Evolutionary conservation across 2,113 vertebrate genomes (phyloP).

Genomic region (Cercocebus atys): DNA sequence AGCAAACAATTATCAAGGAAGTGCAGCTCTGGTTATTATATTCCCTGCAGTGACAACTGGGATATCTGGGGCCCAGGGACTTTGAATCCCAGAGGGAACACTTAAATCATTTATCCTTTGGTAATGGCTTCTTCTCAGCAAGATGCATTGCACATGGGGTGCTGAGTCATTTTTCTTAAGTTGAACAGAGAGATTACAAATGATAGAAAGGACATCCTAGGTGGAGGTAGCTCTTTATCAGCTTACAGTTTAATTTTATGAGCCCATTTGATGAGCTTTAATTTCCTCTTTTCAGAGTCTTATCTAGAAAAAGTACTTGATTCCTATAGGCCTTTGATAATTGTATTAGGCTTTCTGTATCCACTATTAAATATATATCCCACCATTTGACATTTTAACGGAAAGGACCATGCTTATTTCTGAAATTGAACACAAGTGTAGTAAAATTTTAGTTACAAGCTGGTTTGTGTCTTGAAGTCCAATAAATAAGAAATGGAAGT

Average conservation of each 20-base stretch:
- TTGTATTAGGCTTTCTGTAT: neutral
- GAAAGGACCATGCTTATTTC: slow-evolving; percentile 48
- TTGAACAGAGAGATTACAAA: slow-evolving; percentile 23
- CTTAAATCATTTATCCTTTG: neutral
- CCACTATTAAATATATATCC: slow-evolving; percentile 7
- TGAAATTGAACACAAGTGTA: slow-evolving; percentile 65
- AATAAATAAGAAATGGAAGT: slow-evolving; percentile 18
- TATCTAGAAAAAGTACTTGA: slow-evolving; percentile 39
- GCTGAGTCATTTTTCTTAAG: neutral
- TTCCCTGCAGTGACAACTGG: neutral
- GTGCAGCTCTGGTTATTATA: neutral
- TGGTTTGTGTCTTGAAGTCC: slow-evolving; percentile 2
- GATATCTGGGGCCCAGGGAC: neutral
- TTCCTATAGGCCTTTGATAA: neutral
- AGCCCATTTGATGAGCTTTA: neutral
- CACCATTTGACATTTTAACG: neutral
- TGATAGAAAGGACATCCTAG: neutral
- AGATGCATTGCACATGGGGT: neutral
- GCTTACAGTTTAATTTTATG: slow-evolving; percentile 55
- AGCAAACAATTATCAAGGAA: neutral
- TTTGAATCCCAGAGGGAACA: neutral
- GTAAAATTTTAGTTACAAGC: slow-evolving; percentile 72
- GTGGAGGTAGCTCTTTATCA: neutral
- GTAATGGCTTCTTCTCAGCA: neutral
- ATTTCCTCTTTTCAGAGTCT: slow-evolving; percentile 32